A percentile compares a stretch with the other conserved stretches of the same genome.
phyloP scores from a whole-genome alignment of 30 jellyfish, hydroid and myxozoan species.

The Thelohanellus kitauei region DNA sequence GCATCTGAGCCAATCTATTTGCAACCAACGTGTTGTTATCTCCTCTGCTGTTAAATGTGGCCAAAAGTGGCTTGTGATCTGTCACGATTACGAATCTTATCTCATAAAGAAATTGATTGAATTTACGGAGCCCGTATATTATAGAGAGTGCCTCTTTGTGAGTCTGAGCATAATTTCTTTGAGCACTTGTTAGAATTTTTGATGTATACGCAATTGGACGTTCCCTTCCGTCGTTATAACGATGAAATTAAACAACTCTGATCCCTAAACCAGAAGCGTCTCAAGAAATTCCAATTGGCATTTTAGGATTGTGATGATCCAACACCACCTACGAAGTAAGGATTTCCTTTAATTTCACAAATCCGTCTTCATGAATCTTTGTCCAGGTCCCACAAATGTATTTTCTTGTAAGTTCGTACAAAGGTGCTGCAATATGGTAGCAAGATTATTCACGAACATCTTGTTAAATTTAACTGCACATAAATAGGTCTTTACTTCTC shows the following conservation, averaged over 20 bases:
- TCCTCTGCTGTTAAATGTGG: constrained; percentile 7
- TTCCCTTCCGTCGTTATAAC: constrained; percentile 7
- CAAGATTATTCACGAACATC: too few species aligned
- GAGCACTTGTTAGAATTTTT: constrained; percentile 7
- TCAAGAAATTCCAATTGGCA: constrained; percentile 8
- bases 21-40: constrained; percentile 5
- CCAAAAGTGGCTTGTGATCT: constrained; percentile 8
- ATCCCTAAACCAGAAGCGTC: constrained; percentile 7
- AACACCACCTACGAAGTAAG: constrained; percentile 4
- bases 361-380: constrained; percentile 4
- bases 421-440: too few species aligned
- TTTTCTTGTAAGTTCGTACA: too few species aligned
- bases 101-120: constrained; percentile 7
- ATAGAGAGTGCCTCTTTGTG: constrained; percentile 6
- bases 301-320: constrained; percentile 8
- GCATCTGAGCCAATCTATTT: constrained; percentile 5
- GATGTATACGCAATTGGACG: constrained; percentile 8
- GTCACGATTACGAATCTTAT: constrained; percentile 4
- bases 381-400: constrained; percentile 13
- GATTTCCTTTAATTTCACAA: constrained; percentile 1
- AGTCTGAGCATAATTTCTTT: constrained; percentile 7
- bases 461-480: too few species aligned
- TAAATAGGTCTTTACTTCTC: too few species aligned
- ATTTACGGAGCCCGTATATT: constrained; percentile 2
- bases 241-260: constrained; percentile 10